phyloP scores from a whole-genome alignment of 2,888 invertebrate species.

The Pristionchus maxplancki region DNA sequence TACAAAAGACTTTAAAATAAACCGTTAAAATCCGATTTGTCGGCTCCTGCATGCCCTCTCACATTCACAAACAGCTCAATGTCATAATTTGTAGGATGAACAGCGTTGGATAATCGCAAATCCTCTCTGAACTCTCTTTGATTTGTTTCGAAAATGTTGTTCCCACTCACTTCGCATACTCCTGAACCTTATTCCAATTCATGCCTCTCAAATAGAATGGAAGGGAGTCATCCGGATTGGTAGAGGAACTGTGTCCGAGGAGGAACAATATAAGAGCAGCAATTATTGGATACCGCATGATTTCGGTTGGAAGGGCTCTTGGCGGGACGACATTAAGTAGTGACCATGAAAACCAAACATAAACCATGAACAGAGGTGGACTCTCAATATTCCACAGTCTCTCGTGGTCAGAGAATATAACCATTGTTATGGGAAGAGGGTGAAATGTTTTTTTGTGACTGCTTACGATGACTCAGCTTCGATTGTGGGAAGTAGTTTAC shows the following conservation, averaged over 20 bases:
- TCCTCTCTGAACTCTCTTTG: neutral
- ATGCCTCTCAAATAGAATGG: neutral
- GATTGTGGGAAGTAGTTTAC: no score
- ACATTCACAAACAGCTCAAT: neutral
- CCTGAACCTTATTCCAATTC: neutral
- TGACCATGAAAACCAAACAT: neutral
- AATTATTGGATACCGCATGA: neutral
- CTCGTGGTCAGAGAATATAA: no score
- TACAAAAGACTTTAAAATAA: neutral
- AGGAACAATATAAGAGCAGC: neutral
- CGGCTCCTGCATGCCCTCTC: neutral
- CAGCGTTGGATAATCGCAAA: neutral
- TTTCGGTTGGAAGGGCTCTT: neutral
- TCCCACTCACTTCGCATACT: neutral
- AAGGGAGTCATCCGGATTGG: neutral
- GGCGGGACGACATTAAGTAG: neutral
- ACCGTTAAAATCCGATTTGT: conserved; percentile 17
- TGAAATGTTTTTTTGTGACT: no score
- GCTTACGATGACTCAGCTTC: no score
- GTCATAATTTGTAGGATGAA: neutral
- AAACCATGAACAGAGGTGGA: neutral
- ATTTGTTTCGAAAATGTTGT: neutral
- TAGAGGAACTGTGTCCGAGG: neutral
- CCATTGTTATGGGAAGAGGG: no score
- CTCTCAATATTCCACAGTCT: no score